Evolutionary conservation across 2,888 invertebrate genomes (phyloP).

Genomic region (Drosophila formosana): DNA sequence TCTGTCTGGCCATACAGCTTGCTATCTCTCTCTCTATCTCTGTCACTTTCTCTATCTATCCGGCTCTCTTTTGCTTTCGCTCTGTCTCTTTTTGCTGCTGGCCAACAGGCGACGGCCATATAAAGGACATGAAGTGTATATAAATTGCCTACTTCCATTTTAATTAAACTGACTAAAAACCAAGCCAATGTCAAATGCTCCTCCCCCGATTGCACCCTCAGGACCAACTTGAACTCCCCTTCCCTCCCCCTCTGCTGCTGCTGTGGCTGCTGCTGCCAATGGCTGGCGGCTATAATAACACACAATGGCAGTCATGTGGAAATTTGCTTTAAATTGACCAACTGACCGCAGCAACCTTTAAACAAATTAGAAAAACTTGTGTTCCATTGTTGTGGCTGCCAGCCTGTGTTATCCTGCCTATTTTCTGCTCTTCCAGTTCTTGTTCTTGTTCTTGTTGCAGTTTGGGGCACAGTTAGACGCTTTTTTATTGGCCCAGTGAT

Average conservation of each 20-base stretch:
- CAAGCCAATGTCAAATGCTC: slow-evolving; percentile 71
- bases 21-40: slow-evolving; percentile 4
- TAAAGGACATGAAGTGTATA: slow-evolving; percentile 75
- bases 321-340: slow-evolving; percentile 77
- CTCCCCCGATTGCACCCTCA: background rate
- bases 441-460: slow-evolving; percentile 7
- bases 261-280: slow-evolving; percentile 36
- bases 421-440: background rate
- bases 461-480: slow-evolving; percentile 32
- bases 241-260: background rate
- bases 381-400: slow-evolving; percentile 52
- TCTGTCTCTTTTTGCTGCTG: slow-evolving; percentile 1
- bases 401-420: slow-evolving; percentile 2
- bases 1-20: slow-evolving; percentile 47
- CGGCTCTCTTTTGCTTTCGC: slow-evolving; percentile 1
- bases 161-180: slow-evolving; percentile 78
- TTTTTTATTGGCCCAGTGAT: slow-evolving; percentile 54
- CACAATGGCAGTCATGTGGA: slow-evolving; percentile 72
- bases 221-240: background rate
- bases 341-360: slow-evolving; percentile 74
- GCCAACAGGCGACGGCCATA: slow-evolving; percentile 43
- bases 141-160: slow-evolving; percentile 80
- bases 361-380: slow-evolving; percentile 65
- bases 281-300: slow-evolving; percentile 50
- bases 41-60: background rate